phyloP scores from a whole-genome alignment of 2,113 vertebrate genomes.

The Candoia aspera region DNA sequence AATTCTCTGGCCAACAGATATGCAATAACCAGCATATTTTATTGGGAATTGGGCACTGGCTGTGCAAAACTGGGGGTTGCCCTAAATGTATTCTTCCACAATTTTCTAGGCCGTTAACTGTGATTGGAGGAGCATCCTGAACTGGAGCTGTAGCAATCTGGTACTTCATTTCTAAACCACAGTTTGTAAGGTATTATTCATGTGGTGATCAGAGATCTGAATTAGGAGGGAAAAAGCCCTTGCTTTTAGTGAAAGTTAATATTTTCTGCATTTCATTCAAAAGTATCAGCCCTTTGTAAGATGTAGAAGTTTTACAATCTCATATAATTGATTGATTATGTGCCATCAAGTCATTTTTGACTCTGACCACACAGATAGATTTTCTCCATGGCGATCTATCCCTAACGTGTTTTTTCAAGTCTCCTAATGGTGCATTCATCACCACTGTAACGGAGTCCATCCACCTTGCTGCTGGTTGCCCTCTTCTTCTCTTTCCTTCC shows the following conservation, averaged over 20 bases:
- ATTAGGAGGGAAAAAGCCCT: not conserved
- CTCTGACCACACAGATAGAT: not conserved
- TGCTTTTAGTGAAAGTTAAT: constrained; percentile 29
- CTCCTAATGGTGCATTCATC: not conserved
- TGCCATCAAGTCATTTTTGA: not conserved
- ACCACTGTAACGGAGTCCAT: not conserved
- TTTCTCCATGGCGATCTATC: not conserved
- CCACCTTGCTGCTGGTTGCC: not conserved
- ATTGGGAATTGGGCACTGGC: constrained; percentile 68
- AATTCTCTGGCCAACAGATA: constrained; percentile 76
- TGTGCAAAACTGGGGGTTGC: constrained; percentile 32
- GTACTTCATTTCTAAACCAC: not conserved
- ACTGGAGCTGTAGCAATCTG: not conserved
- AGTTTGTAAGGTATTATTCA: not conserved
- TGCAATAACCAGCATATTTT: constrained; percentile 65
- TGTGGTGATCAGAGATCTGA: not conserved
- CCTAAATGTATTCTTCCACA: constrained; percentile 5
- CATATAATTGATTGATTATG: not conserved
- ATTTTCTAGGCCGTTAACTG: accelerated
- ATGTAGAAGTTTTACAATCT: constrained; percentile 32
- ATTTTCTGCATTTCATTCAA: not conserved
- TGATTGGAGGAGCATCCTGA: accelerated
- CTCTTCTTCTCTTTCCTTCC: not conserved
- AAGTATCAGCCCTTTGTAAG: constrained; percentile 33
- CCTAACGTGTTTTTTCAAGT: not conserved